Evolutionary conservation across 2,113 vertebrate genomes (phyloP).

Genomic region (Martes martes): DNA sequence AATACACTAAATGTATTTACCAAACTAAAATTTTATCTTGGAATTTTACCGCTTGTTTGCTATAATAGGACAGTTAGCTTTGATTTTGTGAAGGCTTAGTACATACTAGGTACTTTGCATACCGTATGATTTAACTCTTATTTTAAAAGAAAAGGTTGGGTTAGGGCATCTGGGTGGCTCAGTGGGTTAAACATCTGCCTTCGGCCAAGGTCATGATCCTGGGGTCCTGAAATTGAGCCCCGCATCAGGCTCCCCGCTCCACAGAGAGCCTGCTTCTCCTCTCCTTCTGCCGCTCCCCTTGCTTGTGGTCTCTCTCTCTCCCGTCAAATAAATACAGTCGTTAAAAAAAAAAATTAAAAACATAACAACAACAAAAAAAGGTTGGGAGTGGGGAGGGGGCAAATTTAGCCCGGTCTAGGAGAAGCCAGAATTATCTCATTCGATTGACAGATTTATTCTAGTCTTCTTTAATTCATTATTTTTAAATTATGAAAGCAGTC

Average conservation of each 20-base stretch:
- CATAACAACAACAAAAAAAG: not conserved
- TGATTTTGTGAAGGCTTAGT: not conserved
- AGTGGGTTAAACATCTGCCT: not conserved
- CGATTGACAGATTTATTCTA: not conserved
- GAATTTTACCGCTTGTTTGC: not conserved
- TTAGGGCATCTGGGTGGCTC: not conserved
- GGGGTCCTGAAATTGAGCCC: not conserved
- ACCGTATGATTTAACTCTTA: not conserved
- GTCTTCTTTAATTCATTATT: not conserved
- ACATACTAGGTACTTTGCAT: not conserved
- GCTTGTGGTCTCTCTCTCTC: not conserved
- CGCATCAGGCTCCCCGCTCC: no score
- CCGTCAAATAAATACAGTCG: not conserved
- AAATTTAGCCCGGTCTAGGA: not conserved
- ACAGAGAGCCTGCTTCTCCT: not conserved
- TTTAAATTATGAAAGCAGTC: not conserved
- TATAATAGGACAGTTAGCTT: not conserved
- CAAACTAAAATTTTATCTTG: not conserved
- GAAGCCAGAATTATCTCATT: not conserved
- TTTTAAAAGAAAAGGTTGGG: not conserved
- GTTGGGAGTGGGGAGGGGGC: fast-evolving
- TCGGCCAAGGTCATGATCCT: not conserved
- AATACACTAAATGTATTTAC: not conserved
- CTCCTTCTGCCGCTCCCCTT: not conserved
- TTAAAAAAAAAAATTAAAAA: not conserved